Conservation (phyloP, 2,888 invertebrate species). For the Ephialtes manifestator region DNA sequence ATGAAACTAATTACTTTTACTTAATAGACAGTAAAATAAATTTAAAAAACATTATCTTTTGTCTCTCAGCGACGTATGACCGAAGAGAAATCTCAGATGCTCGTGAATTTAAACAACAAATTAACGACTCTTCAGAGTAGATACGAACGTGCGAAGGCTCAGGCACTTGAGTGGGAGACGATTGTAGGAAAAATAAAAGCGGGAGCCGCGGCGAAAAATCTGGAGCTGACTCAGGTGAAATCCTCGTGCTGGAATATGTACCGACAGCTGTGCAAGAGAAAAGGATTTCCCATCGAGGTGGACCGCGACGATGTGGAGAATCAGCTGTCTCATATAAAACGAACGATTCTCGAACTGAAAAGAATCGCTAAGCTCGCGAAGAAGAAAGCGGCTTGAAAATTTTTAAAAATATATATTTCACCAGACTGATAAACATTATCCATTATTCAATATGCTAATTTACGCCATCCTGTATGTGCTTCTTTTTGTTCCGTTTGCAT, state of each 20-base stretch:
- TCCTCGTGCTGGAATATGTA: conserved; percentile 89
- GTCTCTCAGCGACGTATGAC: conserved; percentile 85
- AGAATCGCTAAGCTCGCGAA: conserved; percentile 86
- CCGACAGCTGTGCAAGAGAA: conserved; percentile 89
- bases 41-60: not conserved
- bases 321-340: conserved; percentile 89
- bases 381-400: conserved; percentile 77
- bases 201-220: conserved; percentile 87
- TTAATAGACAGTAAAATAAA: not conserved
- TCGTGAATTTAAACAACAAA: conserved; percentile 89
- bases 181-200: conserved; percentile 88
- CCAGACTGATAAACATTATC: not conserved
- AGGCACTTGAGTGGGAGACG: conserved; percentile 89
- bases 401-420: not conserved
- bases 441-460: not conserved
- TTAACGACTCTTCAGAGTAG: conserved; percentile 88
- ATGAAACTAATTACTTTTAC: not conserved
- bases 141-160: conserved; percentile 88
- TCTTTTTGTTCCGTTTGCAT: no score
- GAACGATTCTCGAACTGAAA: conserved; percentile 88
- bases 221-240: conserved; percentile 88
- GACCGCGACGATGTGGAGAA: conserved; percentile 88
- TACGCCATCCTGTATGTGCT: no score
- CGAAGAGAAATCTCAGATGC: conserved; percentile 88
- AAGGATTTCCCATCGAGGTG: conserved; percentile 85